These are phyloP conservation scores for Cosmorhoe ocellata DNA, from an alignment of 2,888 invertebrate genomes.

Conservation along the genomic window DNA sequence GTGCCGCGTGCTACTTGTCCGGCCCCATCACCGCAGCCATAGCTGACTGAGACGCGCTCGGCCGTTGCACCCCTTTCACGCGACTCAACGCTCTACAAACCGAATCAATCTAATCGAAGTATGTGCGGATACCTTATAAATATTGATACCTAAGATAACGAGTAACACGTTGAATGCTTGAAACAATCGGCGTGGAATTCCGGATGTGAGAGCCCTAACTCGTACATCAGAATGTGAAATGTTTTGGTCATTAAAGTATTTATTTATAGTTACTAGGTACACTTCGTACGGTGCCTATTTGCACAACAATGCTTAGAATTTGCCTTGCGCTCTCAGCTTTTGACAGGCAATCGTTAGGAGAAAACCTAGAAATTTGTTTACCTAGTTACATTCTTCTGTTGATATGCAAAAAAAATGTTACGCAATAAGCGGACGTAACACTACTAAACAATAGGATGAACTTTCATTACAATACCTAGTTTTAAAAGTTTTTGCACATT, in stretches of 20 bases:
- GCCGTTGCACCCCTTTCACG: constrained; percentile 80
- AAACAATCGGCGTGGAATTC: constrained; percentile 45
- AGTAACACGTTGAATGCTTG: constrained; percentile 45
- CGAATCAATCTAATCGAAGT: constrained; percentile 65
- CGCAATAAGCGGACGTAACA: constrained; percentile 27
- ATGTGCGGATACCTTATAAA: constrained; percentile 49
- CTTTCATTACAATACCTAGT: constrained; percentile 21
- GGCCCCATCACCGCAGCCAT: constrained; percentile 43
- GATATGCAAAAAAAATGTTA: constrained; percentile 25
- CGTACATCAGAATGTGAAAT: constrained; percentile 17
- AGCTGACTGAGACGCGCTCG: constrained; percentile 55
- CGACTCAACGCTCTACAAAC: constrained; percentile 77
- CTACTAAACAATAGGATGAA: constrained; percentile 29
- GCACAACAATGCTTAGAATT: constrained; percentile 8
- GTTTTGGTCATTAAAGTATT: constrained; percentile 17
- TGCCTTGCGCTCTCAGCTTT: constrained; percentile 8
- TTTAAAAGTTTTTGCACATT: constrained; percentile 24
- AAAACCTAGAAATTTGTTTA: constrained; percentile 25
- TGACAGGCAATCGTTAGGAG: constrained; percentile 14
- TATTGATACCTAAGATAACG: constrained; percentile 52
- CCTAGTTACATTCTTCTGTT: constrained; percentile 28
- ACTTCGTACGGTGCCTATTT: constrained; percentile 1
- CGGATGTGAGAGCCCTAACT: constrained; percentile 44
- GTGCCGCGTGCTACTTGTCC: constrained; percentile 68
- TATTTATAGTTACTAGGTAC: constrained; percentile 1